Evolutionary conservation across 2,888 invertebrate species (phyloP).

Genomic region (Tiliacea aurago): DNA sequence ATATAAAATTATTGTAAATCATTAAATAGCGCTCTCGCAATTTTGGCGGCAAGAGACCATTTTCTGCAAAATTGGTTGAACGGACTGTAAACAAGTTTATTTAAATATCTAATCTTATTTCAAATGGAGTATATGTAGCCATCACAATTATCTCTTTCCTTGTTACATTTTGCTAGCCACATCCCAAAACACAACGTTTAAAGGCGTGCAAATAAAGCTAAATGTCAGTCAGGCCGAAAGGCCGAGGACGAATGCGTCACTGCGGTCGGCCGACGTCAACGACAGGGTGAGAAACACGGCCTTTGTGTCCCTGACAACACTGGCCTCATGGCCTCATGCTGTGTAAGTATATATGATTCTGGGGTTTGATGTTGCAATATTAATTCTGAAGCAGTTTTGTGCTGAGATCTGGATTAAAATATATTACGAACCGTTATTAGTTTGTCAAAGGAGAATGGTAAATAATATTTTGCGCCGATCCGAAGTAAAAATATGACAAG

Average conservation of each 20-base stretch:
- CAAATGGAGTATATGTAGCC: too few relatives aligned
- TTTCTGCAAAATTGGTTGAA: too few relatives aligned
- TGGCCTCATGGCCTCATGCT: not conserved
- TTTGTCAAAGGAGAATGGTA: not conserved
- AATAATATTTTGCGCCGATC: not conserved
- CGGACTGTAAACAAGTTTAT: too few relatives aligned
- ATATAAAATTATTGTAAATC: too few relatives aligned
- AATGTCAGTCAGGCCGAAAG: slow-evolving; percentile 35
- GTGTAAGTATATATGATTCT: not conserved
- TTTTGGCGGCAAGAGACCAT: too few relatives aligned
- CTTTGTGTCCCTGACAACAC: slow-evolving; percentile 32
- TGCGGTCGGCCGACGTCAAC: slow-evolving; percentile 41
- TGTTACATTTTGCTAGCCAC: not conserved
- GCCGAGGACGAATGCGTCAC: slow-evolving; percentile 18
- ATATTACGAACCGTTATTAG: too few relatives aligned
- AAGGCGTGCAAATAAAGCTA: slow-evolving; percentile 2
- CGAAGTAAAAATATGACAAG: too few relatives aligned
- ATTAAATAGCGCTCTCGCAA: too few relatives aligned
- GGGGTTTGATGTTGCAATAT: not conserved
- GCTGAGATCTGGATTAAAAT: not conserved
- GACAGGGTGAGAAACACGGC: slow-evolving; percentile 15
- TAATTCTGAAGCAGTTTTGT: not conserved
- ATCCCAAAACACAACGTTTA: not conserved
- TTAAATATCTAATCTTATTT: too few relatives aligned
- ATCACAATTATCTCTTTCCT: not conserved